Evolutionary conservation across 2,113 vertebrate species (phyloP).

Genomic region (Sebastes schlegelii): DNA sequence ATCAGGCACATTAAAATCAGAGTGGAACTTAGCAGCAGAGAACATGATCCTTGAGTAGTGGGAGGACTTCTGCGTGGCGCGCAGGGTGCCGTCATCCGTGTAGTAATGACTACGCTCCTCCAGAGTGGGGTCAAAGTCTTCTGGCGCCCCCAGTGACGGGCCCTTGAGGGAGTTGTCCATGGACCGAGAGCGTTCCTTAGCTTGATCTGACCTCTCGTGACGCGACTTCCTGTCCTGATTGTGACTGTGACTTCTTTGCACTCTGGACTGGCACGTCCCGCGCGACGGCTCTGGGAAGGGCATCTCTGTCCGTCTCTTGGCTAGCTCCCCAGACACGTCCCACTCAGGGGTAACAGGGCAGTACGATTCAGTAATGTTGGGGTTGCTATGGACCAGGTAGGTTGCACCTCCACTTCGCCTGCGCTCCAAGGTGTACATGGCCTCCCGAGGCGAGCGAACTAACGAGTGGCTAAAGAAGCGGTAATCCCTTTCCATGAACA

Average conservation of each 20-base stretch:
- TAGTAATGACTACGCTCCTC: slow-evolving; percentile 94
- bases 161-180: slow-evolving; percentile 99
- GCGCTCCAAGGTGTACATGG: slow-evolving; percentile 95
- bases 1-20: slow-evolving; percentile 95
- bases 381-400: slow-evolving; percentile 94
- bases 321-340: slow-evolving; percentile 98
- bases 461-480: slow-evolving; percentile 93
- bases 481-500: slow-evolving; percentile 92
- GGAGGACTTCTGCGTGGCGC: slow-evolving; percentile 89
- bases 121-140: slow-evolving; percentile 91
- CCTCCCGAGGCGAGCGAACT: slow-evolving; percentile 92
- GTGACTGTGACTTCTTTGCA: slow-evolving; percentile 99
- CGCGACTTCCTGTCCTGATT: slow-evolving; percentile 97
- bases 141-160: slow-evolving; percentile 89
- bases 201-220: slow-evolving; percentile 94
- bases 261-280: slow-evolving; percentile 94
- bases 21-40: slow-evolving; percentile 91
- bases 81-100: slow-evolving; percentile 93
- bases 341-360: slow-evolving; percentile 98
- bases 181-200: slow-evolving; percentile 97
- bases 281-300: slow-evolving; percentile 98
- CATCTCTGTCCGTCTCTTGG: slow-evolving; percentile 98
- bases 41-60: slow-evolving; percentile 93
- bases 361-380: slow-evolving; percentile 94
- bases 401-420: slow-evolving; percentile 91